Evolutionary conservation across 2,113 vertebrate genomes (phyloP), one percentile per base, ranked within the genome.

Genomic region (Brachypteracias leptosomus): DNA sequence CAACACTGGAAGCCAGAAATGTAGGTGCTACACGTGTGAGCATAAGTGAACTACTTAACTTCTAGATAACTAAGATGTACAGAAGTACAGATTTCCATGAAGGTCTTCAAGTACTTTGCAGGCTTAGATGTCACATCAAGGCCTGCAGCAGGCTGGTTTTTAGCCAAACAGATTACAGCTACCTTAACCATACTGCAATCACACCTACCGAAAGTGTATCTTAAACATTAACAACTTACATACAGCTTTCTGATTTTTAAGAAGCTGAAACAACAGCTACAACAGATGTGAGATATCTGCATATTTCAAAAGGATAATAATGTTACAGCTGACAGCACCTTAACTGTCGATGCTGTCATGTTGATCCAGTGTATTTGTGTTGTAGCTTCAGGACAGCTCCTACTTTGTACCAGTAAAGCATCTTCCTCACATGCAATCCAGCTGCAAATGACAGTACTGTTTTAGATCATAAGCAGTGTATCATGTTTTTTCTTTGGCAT

Each of bases 401-500:
- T 58, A 40, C 38, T 70, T 68, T 67, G 36, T 46, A 58, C 17
- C 55, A 58, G 38, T 36, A 59, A 63, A 80, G n/a, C 49, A 63
- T 35, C 40, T 58, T 58, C 73, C 74, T 44, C 28, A 54, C 28
- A n/a, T 10, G 10, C 36, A 70, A 36, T 31, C 62, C 36, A 58
- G 54, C 47, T 79, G 26, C 55, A 84, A 77, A 29, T 15, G 46
- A 68, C 35, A 55, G 24, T 13, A 28, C 16, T 51, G 28, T 11
- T 75, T 51, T 24, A 63, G 35, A 68, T 79, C 24, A 31, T n/a
- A 44, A 57, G 16, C 36, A 52, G 6, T 46, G 7, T 24, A 74
- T 46, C 0, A 0, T 0, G 0, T 35, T 46, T 74, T 49, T 62
- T 12, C 31, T 24, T 62, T 31, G 54, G 33, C 28, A 29, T 31